Base-by-base conservation (phyloP, 2,888 invertebrate species). In the Carterocephalus palaemon region DNA sequence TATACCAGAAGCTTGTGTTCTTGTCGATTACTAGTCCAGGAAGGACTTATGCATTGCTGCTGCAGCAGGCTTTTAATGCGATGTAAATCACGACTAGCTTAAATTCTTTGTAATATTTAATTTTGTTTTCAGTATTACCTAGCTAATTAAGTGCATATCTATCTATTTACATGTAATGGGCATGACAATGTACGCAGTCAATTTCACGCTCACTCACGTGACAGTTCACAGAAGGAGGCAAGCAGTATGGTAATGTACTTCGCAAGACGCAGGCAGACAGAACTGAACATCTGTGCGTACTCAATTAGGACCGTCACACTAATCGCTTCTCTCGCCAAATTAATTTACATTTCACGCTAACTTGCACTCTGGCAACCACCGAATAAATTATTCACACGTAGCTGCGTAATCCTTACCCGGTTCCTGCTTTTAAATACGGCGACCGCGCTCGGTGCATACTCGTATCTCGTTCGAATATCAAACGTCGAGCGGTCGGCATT, bases 261-360 rank as follows among this genome's bases (percentile, higher is more conserved):
- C 15, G 19, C 33, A 38, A 46, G 46, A 26, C 32, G 38, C 13
- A 5, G 19, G 3, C 6, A 19, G 19, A 4, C n/a, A n/a, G n/a
- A n/a, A n/a, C 4, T 19, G 23, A 24, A 46, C 26, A 33, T 26
- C 46, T 39, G 46, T 46, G 26, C 46, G 26, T 46, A 46, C 39
- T 52, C 54, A 51, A 49, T 53, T 53, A 53, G 39, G 32, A 47
- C 26, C 40, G 49, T 51, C 48, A 51, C 46, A 46, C 40, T 51
- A 47, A 53, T 49, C 40, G 37, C 43, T 47, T 49, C 40, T 43
- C 49, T 47, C 24, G 32, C 46, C 41, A 39, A 38, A 41, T 39
- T 49, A 51, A 53, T 49, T 49, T 40, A 47, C 46, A 46, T 46
- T 51, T 46, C 62, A 55, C 45, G 24, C 37, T 19, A 38, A 45